Evolutionary conservation across 2,888 invertebrate species (phyloP), one percentile per base, ranked within the genome.

Genomic region (Drosophila aldrichi): DNA sequence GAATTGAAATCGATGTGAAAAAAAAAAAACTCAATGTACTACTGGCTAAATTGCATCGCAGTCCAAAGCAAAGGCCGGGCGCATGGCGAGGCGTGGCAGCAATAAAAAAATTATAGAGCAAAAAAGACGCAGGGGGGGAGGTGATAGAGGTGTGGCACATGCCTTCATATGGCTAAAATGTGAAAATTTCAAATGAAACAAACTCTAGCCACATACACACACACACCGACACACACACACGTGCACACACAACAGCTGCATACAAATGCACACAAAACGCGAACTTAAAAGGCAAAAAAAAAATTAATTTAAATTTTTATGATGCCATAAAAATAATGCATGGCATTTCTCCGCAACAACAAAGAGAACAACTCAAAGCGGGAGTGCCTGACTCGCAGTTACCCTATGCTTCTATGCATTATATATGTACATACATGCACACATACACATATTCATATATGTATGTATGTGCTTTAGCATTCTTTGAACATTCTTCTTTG

Each of bases 261-360:
- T 83, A 70, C 44, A 65, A 73, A 73, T 80, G 59, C 77, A 58
- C 38, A 55, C 40, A 58, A 38, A 38, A 60, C 25, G 48, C 22
- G 40, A 38, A 25, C 44, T 32, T 32, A 61, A 43, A 34, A 34
- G 58, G 52, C 52, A 54, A 72, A 81, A 81, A 81, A 38, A 77
- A 83, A 88, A 83, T 88, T 85, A 82, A 88, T 85, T 88, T 77
- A 83, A 83, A 83, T 83, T 88, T 83, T 88, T 83, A 83, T 85
- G 82, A 82, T 77, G 82, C 86, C 75, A 88, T 84, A 88, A 84
- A 88, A 88, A 88, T 80, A 85, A 80, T 74, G 77, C 87, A 74
- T 77, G 78, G 74, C 78, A 81, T 82, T 77, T 66, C 64, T 65
- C 36, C 20, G 25, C 61, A 61, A 43, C 52, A 52, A 36, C 52